phyloP scores from a whole-genome alignment of 2,113 vertebrate species.

The Sebastes fasciatus region DNA sequence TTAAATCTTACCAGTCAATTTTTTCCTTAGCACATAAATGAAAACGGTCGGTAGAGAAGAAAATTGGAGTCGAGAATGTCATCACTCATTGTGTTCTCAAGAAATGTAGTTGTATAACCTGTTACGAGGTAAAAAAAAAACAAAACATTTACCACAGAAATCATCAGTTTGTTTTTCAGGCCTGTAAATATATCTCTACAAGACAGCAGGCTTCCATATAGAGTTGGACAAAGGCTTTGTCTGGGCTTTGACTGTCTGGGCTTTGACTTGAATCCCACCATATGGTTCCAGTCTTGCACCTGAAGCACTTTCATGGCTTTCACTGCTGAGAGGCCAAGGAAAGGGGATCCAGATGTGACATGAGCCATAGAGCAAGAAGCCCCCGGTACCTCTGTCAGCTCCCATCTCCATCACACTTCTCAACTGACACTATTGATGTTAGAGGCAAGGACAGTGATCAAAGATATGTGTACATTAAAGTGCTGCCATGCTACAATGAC shows the following conservation, averaged over 20 bases:
- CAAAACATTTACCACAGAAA: neutral
- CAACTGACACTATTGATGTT: conserved; percentile 64
- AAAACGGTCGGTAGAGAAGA: conserved; percentile 1
- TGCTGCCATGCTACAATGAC: conserved; percentile 30
- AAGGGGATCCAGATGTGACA: conserved; percentile 75
- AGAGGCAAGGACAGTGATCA: conserved; percentile 73
- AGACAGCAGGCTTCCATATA: neutral
- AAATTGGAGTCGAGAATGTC: neutral
- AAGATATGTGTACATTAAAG: conserved; percentile 60
- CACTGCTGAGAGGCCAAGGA: conserved; percentile 38
- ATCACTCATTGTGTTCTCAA: neutral
- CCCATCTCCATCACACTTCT: conserved; percentile 62
- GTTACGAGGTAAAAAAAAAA: neutral
- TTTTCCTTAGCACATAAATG: conserved; percentile 1
- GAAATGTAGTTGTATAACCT: neutral
- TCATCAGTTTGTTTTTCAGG: neutral
- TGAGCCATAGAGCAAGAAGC: conserved; percentile 49
- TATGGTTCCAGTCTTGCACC: conserved; percentile 68
- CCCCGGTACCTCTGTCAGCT: conserved; percentile 64
- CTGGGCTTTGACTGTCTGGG: conserved; percentile 21
- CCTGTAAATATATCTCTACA: neutral
- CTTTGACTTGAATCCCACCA: conserved; percentile 38
- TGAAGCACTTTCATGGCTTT: conserved; percentile 53
- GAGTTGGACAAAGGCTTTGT: conserved; percentile 18
- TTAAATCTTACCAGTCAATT: conserved; percentile 5